These are phyloP conservation scores for Pyrrhia umbra DNA, from an alignment of 2,888 invertebrate genomes.

Conservation along the genomic window DNA sequence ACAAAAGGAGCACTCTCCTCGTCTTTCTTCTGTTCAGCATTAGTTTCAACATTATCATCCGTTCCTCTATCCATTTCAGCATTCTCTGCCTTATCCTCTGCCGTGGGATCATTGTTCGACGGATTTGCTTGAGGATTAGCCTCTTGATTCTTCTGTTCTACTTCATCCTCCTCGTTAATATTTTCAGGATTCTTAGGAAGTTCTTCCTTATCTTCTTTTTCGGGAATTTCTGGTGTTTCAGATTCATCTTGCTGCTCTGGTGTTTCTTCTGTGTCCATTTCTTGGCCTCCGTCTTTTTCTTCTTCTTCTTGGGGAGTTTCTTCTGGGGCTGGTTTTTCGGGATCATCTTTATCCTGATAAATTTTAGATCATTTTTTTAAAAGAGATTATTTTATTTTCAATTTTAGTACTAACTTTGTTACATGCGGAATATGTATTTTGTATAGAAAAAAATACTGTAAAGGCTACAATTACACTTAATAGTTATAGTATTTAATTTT, in stretches of 20 bases:
- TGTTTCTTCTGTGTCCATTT: conserved; percentile 53
- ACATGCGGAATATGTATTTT: too few species aligned
- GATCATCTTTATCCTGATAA: conserved; percentile 66
- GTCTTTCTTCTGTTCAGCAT: conserved; percentile 85
- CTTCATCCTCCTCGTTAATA: conserved; percentile 82
- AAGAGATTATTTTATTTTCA: neutral
- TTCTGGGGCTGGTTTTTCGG: conserved; percentile 49
- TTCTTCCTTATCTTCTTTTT: conserved; percentile 76
- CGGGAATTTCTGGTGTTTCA: conserved; percentile 70
- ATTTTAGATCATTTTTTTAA: neutral
- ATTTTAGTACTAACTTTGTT: too few species aligned
- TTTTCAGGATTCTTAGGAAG: conserved; percentile 83
- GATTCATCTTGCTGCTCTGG: conserved; percentile 72
- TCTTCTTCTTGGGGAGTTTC: conserved; percentile 59
- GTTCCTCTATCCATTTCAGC: conserved; percentile 85
- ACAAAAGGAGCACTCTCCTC: conserved; percentile 83
- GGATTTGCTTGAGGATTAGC: conserved; percentile 88
- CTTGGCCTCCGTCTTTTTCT: conserved; percentile 61
- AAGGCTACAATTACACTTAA: too few species aligned
- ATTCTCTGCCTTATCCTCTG: conserved; percentile 87
- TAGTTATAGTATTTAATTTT: too few species aligned
- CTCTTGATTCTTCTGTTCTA: conserved; percentile 84
- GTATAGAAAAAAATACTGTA: too few species aligned
- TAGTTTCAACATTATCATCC: conserved; percentile 87
- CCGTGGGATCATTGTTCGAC: conserved; percentile 84